Conservation (phyloP, 2,797 vertebrate species). For the Amazona ochrocephala region DNA sequence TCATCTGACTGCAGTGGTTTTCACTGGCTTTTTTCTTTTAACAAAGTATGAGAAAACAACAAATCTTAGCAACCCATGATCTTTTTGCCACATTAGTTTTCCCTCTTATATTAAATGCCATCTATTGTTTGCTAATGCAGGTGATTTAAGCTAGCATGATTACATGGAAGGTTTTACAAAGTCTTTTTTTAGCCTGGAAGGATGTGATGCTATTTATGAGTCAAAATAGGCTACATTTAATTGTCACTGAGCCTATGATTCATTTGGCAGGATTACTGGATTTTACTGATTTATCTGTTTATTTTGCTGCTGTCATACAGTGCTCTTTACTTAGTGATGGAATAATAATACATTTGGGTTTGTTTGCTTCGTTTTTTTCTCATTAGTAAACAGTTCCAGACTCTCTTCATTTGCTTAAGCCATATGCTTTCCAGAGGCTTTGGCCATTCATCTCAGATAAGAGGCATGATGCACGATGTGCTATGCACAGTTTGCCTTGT, state of each 20-base stretch:
- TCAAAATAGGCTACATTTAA: not conserved
- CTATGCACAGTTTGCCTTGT: not conserved
- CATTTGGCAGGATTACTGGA: conserved; percentile 49
- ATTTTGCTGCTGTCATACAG: conserved; percentile 44
- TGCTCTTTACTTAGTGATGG: conserved; percentile 53
- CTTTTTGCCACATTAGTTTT: not conserved
- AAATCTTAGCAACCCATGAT: not conserved
- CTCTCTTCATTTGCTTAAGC: conserved; percentile 42
- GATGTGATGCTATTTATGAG: not conserved
- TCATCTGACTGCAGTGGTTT: not conserved
- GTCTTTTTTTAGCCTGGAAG: not conserved
- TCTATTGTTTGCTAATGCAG: not conserved
- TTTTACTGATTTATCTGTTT: conserved; percentile 68
- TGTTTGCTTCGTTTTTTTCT: conserved; percentile 39
- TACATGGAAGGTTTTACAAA: not conserved
- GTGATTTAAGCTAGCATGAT: not conserved
- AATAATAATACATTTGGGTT: conserved; percentile 31
- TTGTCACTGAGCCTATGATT: conserved; percentile 45
- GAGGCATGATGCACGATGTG: not conserved
- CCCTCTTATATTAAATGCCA: not conserved
- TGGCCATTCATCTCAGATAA: not conserved
- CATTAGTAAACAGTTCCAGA: conserved; percentile 44
- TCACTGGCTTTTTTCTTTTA: not conserved
- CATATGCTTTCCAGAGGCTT: conserved; percentile 38
- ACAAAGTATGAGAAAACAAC: not conserved